Base-by-base conservation (phyloP, 2,113 vertebrate species). In the Centropristis striata region DNA sequence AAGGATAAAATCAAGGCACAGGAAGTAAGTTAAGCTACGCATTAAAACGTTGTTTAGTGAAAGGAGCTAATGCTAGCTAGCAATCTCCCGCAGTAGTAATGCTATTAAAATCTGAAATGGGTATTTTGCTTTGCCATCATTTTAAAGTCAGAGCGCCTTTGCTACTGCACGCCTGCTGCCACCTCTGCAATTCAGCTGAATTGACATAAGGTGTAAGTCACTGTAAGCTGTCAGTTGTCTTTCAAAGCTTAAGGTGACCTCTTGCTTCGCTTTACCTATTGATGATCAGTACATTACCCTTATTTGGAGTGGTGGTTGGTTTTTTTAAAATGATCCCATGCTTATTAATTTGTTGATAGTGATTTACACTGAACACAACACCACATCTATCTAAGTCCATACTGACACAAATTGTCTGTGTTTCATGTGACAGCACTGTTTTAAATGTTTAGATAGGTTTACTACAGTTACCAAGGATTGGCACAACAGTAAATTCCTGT, bases 1-100 rank as follows among this genome's bases (percentile, higher is more conserved):
- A 85, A 91, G 88, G 88, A 91, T 77, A 87, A 85, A 88, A 66
- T 72, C 88, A 86, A 90, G 81, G 64, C 80, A 49, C 59, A 90
- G 76, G 87, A 94, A 93, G 93, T 94, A 91, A 93, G 89, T 87
- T 73, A 39, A 81, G 69, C 68, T 75, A 50, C 47, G 27, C 13
- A 39, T 73, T 71, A 13, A 51, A 53, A 58, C 51, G 44, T 46
- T 60, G 10, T 59, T 66, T 78, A 32, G 25, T 49, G 46, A 66
- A 8, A 61, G 20, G 16, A 57, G 49, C 54, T 58, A 10, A 21
- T n/a, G 5, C 54, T 57, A 57, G 8, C 28, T 70, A 59, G 32
- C 25, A 46, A 14, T 16, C 20, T 1, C 41, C 28, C 41, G 20
- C n/a, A 15, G 27, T 70, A 64, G 77, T 18, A 39, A 49, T 44